A percentile compares a stretch with the other conserved stretches of the same genome.
These are phyloP conservation scores for Smittia aterrima DNA, from an alignment of 2,888 invertebrate genomes.

Conservation along the genomic window DNA sequence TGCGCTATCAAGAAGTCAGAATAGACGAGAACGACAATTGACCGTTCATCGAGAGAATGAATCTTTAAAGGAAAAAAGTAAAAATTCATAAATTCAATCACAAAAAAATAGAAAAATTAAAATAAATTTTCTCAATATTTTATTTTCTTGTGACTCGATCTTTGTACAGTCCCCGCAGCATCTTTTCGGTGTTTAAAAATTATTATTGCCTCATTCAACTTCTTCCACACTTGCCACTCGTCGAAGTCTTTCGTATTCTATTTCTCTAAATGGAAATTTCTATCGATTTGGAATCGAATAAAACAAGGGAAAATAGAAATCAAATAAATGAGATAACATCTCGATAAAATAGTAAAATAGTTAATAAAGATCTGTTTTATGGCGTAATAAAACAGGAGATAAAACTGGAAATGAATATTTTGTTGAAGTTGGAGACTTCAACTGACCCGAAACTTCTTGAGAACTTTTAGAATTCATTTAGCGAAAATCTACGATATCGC, in stretches of 20 bases:
- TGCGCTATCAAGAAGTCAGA: too few species aligned
- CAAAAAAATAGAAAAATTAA: neutral
- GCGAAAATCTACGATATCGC: too few species aligned
- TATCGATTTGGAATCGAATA: neutral
- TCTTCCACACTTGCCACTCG: neutral
- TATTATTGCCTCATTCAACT: neutral
- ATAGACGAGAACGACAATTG: too few species aligned
- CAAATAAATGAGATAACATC: slow-evolving; percentile 30
- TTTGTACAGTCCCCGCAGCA: too few species aligned
- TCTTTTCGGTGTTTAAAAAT: neutral
- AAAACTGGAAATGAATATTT: too few species aligned
- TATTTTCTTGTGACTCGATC: too few species aligned
- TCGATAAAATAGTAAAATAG: slow-evolving; percentile 33
- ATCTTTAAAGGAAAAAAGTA: too few species aligned
- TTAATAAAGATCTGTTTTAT: slow-evolving; percentile 37
- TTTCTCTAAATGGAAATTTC: neutral
- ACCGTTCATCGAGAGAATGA: too few species aligned
- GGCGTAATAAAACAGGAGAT: slow-evolving; percentile 22
- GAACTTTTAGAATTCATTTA: too few species aligned
- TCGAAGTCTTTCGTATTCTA: slow-evolving; percentile 12
- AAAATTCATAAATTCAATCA: neutral
- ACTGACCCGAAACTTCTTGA: too few species aligned
- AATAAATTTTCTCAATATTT: neutral
- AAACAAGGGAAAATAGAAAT: neutral
- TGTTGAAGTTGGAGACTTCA: too few species aligned